Conservation (phyloP, 2,797 vertebrate species). For the Eulemur albifrons region DNA sequence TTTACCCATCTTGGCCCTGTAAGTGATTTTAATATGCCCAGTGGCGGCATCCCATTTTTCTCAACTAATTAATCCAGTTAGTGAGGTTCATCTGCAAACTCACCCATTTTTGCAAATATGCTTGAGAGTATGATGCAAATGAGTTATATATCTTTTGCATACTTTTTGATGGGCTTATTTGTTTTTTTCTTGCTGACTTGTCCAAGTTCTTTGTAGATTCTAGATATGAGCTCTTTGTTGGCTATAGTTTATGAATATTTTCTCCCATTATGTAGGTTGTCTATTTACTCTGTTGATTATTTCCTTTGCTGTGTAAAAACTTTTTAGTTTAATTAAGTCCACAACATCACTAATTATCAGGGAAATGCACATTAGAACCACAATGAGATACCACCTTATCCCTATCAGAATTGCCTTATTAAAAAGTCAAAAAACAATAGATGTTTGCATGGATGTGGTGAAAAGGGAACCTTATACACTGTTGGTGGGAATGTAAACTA, state of each 20-base stretch:
- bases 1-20: not conserved
- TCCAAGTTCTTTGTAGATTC: not conserved
- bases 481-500: not conserved
- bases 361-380: not conserved
- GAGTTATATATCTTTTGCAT: not conserved
- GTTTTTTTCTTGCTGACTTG: not conserved
- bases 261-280: not conserved
- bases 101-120: constrained; percentile 4
- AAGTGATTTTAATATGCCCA: not conserved
- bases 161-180: not conserved
- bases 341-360: not conserved
- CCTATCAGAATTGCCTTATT: not conserved
- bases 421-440: not conserved
- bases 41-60: not conserved
- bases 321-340: not conserved
- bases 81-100: not conserved
- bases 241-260: not conserved
- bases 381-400: not conserved
- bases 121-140: not conserved
- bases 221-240: not conserved
- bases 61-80: constrained; percentile 8
- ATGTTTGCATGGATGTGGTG: not conserved
- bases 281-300: not conserved
- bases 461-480: not conserved
- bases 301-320: not conserved